Evolutionary conservation across 1,140 invertebrate species (phyloP).

Genomic region (Phocides pigmalion): DNA sequence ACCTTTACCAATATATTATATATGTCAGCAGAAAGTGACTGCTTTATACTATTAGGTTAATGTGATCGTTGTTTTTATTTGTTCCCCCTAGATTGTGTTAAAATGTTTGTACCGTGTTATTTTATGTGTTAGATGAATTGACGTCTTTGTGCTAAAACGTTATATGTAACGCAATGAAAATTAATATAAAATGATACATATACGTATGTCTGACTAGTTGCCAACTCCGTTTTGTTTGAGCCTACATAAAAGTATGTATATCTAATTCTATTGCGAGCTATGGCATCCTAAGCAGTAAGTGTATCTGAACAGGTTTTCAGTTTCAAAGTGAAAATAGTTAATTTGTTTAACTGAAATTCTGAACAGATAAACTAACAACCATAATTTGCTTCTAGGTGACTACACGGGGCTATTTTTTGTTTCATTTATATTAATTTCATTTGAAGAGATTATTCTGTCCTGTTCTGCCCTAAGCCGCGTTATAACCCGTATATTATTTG

Average conservation of each 20-base stretch:
- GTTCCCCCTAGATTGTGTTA: constrained; percentile 65
- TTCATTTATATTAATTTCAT: constrained; percentile 67
- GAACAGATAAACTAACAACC: constrained; percentile 57
- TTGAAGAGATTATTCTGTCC: constrained; percentile 59
- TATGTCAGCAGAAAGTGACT: constrained; percentile 58
- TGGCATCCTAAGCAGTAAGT: constrained; percentile 63
- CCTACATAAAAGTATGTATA: constrained; percentile 50
- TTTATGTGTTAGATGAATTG: constrained; percentile 69
- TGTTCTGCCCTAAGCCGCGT: constrained; percentile 76
- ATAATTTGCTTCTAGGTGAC: constrained; percentile 77
- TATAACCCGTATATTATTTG: constrained; percentile 69
- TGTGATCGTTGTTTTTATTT: constrained; percentile 69
- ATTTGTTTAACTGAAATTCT: constrained; percentile 58
- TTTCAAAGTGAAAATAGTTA: constrained; percentile 15
- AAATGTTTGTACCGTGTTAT: constrained; percentile 70
- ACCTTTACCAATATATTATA: constrained; percentile 46
- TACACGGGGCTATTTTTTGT: constrained; percentile 78
- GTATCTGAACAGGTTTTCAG: constrained; percentile 60
- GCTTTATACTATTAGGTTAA: constrained; percentile 71
- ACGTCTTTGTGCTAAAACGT: constrained; percentile 80
- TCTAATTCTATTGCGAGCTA: constrained; percentile 61
- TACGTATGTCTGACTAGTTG: constrained; percentile 72
- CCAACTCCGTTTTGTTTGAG: constrained; percentile 63
- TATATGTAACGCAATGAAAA: constrained; percentile 80
- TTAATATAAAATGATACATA: constrained; percentile 63